Conservation (phyloP, 2,888 invertebrate species). For the Tryphoninae sp. region DNA sequence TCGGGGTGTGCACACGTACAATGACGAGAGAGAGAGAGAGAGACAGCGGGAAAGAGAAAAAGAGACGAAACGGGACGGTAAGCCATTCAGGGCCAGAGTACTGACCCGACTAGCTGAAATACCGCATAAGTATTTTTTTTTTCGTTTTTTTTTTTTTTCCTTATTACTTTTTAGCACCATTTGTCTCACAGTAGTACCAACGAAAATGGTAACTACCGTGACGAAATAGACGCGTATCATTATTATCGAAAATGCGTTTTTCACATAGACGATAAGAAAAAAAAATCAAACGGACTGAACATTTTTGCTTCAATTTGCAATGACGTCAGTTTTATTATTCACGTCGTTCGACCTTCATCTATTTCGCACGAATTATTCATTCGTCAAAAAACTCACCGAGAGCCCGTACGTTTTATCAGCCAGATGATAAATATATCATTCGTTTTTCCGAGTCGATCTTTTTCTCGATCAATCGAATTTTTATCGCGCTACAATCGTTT, state of each 20-base stretch:
- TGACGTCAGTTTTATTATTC: background rate
- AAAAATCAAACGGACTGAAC: background rate
- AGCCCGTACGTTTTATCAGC: constrained; percentile 59
- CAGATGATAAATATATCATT: constrained; percentile 52
- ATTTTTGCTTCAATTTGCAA: background rate
- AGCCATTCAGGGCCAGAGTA: constrained; percentile 28
- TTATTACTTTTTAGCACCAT: background rate
- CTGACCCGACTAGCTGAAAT: constrained; percentile 22
- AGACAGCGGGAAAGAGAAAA: background rate
- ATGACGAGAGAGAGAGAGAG: constrained; percentile 32
- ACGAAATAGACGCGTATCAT: background rate
- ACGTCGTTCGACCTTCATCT: constrained; percentile 32
- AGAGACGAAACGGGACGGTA: constrained; percentile 19
- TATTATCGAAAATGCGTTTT: background rate
- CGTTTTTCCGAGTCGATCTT: constrained; percentile 5
- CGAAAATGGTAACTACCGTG: background rate
- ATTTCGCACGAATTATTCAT: constrained; percentile 12
- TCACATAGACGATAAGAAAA: too few relatives aligned
- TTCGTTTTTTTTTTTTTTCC: background rate
- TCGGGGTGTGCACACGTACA: constrained; percentile 46
- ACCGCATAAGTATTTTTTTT: background rate
- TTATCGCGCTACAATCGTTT: background rate
- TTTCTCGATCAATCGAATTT: constrained; percentile 1
- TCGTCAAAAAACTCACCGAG: constrained; percentile 11
- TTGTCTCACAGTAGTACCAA: background rate